Evolutionary conservation across 2,888 invertebrate species (phyloP).

Genomic region (Drosophila helvetica): DNA sequence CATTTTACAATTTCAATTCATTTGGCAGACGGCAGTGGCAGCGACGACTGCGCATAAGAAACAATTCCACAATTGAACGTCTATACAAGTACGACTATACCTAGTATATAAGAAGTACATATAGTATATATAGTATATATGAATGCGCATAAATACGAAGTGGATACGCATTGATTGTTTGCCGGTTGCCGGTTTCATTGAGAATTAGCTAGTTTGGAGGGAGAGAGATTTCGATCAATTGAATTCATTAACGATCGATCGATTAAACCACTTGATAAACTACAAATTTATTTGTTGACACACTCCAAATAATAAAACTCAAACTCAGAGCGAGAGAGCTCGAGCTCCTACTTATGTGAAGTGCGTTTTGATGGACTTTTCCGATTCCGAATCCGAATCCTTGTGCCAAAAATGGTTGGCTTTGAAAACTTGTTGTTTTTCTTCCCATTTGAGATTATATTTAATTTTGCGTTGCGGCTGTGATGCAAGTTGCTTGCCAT

Average conservation of each 20-base stretch:
- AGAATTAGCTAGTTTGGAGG: constrained; percentile 65
- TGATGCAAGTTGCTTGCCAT: constrained; percentile 59
- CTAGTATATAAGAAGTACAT: constrained; percentile 7
- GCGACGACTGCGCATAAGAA: constrained; percentile 24
- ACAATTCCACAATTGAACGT: constrained; percentile 4
- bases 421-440: constrained; percentile 48
- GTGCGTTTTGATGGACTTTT: constrained; percentile 36
- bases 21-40: constrained; percentile 26
- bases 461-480: constrained; percentile 39
- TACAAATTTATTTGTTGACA: constrained; percentile 34
- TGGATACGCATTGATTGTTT: constrained; percentile 51
- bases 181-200: constrained; percentile 60
- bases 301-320: constrained; percentile 25
- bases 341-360: constrained; percentile 26
- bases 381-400: constrained; percentile 19
- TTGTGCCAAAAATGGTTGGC: constrained; percentile 28
- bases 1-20: constrained; percentile 38
- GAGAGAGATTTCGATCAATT: constrained; percentile 54
- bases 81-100: constrained; percentile 18
- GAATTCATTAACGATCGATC: constrained; percentile 50
- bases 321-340: constrained; percentile 12
- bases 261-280: constrained; percentile 48
- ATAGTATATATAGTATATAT: constrained; percentile 9
- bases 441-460: constrained; percentile 18
- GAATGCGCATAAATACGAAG: constrained; percentile 1